Conservation (phyloP, 2,797 vertebrate species). For the Nannoperca australis region DNA sequence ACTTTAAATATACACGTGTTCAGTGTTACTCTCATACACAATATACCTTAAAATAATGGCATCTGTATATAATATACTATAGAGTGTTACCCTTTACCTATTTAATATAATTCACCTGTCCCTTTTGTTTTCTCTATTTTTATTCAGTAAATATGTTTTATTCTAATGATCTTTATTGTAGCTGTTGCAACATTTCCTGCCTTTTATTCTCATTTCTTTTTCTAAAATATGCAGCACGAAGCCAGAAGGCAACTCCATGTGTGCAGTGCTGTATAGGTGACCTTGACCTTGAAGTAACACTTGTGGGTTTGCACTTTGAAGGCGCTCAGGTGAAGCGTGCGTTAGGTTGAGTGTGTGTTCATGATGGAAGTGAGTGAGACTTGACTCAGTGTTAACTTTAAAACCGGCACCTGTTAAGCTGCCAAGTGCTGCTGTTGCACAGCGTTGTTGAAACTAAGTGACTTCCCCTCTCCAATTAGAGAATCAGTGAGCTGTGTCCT, state of each 20-base stretch:
- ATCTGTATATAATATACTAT: not conserved
- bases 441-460: constrained; percentile 31
- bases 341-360: constrained; percentile 5
- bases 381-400: constrained; percentile 37
- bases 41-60: not conserved
- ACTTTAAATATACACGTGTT: not conserved
- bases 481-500: constrained; percentile 36
- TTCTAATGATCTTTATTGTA: not conserved
- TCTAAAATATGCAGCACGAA: not conserved
- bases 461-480: constrained; percentile 43
- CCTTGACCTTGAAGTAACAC: constrained; percentile 46
- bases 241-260: not conserved
- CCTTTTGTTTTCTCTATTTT: not conserved
- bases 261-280: not conserved
- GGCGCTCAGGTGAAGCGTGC: constrained; percentile 10
- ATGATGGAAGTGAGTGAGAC: constrained; percentile 15
- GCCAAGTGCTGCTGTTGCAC: constrained; percentile 39
- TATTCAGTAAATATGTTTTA: not conserved
- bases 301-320: constrained; percentile 1
- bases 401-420: constrained; percentile 34
- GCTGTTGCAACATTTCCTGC: not conserved
- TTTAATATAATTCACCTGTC: not conserved
- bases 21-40: not conserved
- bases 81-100: not conserved
- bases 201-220: not conserved